Evolutionary conservation across 2,113 vertebrate species (phyloP).

Genomic region (Chlorodrepanis virens): DNA sequence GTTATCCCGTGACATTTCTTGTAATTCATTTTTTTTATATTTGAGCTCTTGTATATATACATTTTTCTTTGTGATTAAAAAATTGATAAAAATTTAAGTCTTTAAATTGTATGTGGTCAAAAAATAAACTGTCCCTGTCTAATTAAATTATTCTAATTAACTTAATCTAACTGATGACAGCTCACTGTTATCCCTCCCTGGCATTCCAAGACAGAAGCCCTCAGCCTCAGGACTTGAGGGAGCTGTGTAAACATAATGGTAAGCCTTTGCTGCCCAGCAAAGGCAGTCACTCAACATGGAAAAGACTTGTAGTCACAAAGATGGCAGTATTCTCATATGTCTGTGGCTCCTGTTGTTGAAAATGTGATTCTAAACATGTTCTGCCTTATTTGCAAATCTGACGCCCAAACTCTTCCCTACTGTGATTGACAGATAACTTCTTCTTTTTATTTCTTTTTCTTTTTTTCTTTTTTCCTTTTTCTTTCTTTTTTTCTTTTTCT

Average conservation of each 20-base stretch:
- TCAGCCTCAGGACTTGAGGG: no score
- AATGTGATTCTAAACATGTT: neutral
- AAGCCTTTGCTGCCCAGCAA: neutral
- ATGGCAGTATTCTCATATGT: neutral
- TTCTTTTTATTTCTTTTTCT: accelerated
- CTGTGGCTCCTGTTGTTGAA: neutral
- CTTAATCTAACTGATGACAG: no score
- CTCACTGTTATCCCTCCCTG: no score
- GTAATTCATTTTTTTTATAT: neutral
- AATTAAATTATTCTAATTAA: neutral
- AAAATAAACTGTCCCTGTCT: neutral
- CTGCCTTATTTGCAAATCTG: neutral
- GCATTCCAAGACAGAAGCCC: no score
- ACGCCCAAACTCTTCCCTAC: neutral
- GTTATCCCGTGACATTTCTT: neutral
- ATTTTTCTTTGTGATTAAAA: neutral
- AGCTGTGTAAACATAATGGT: no score
- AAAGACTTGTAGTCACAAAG: neutral
- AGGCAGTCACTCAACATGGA: neutral
- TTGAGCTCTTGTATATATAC: neutral
- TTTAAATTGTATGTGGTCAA: neutral
- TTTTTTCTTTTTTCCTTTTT: no score
- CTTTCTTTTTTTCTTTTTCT: no score
- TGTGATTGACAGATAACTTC: accelerated
- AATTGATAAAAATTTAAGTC: neutral